Conservation (phyloP, 2,888 invertebrate genomes). For the Lissonota sp. region DNA sequence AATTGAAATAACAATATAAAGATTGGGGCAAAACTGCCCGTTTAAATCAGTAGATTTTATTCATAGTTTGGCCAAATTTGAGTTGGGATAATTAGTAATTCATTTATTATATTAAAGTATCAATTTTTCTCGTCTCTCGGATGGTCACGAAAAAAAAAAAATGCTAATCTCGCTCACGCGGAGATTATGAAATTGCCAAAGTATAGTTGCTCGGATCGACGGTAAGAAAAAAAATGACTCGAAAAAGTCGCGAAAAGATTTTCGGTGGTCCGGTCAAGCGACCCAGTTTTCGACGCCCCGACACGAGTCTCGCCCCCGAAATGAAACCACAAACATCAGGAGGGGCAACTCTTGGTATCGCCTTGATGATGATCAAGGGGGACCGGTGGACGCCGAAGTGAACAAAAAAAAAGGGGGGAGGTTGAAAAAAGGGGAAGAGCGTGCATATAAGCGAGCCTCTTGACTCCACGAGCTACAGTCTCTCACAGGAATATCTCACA, state of each 20-base stretch:
- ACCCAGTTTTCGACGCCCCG: slow-evolving; percentile 68
- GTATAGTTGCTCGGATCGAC: no score
- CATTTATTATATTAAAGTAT: no score
- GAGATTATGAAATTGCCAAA: no score
- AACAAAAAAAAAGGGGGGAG: no score
- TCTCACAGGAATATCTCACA: slow-evolving; percentile 74
- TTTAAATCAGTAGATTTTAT: no score
- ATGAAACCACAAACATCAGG: slow-evolving; percentile 50
- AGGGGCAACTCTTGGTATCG: slow-evolving; percentile 68
- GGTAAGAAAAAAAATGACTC: not conserved
- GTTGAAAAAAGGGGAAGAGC: slow-evolving; percentile 53
- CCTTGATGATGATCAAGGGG: slow-evolving; percentile 60
- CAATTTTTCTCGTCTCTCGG: no score
- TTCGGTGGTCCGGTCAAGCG: slow-evolving; percentile 55
- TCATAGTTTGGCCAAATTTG: no score
- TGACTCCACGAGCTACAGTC: slow-evolving; percentile 74
- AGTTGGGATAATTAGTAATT: no score
- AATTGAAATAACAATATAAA: no score
- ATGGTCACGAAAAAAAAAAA: no score
- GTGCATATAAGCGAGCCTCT: slow-evolving; percentile 77
- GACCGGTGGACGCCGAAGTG: slow-evolving; percentile 61
- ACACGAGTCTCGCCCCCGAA: slow-evolving; percentile 58
- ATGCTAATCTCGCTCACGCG: no score
- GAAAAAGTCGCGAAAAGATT: not conserved
- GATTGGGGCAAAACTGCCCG: no score